Conservation (phyloP, 2,797 vertebrate species). For the Spinibarbus caldwelli region DNA sequence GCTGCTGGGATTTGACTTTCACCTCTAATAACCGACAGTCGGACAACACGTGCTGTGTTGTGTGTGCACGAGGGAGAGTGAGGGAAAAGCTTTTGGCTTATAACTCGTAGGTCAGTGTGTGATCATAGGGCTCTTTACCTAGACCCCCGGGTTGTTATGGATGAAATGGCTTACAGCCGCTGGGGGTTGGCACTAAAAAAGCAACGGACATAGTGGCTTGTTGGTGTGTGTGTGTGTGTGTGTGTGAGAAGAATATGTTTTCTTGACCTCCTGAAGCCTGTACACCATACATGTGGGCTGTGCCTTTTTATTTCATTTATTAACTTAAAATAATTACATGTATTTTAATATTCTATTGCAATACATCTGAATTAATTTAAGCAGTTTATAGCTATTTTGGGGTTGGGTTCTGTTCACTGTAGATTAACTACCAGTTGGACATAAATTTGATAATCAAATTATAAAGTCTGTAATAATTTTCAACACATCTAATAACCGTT, state of each 20-base stretch:
- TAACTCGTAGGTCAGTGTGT: slow-evolving; percentile 17
- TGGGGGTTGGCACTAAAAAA: slow-evolving; percentile 2
- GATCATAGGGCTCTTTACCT: slow-evolving; percentile 18
- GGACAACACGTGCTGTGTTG: slow-evolving; percentile 53
- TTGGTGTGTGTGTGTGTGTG: not conserved
- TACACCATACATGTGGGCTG: not conserved
- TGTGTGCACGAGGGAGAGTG: not conserved
- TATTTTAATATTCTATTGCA: not conserved
- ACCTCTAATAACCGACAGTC: slow-evolving; percentile 63
- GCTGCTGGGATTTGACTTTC: slow-evolving; percentile 53
- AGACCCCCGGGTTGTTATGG: not conserved
- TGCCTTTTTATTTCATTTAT: not conserved
- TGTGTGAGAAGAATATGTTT: not conserved
- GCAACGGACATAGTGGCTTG: not conserved
- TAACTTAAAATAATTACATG: not conserved
- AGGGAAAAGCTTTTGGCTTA: not conserved
- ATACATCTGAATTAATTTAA: not conserved
- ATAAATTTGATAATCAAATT: not conserved
- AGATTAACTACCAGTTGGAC: not conserved
- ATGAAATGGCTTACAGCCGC: not conserved
- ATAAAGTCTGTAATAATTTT: not conserved
- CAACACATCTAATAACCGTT: not conserved
- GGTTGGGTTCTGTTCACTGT: not conserved
- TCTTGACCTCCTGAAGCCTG: not conserved
- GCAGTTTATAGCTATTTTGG: not conserved